These are phyloP conservation scores for Drosophila robusta DNA, from an alignment of 2,888 invertebrate genomes.

Conservation along the genomic window DNA sequence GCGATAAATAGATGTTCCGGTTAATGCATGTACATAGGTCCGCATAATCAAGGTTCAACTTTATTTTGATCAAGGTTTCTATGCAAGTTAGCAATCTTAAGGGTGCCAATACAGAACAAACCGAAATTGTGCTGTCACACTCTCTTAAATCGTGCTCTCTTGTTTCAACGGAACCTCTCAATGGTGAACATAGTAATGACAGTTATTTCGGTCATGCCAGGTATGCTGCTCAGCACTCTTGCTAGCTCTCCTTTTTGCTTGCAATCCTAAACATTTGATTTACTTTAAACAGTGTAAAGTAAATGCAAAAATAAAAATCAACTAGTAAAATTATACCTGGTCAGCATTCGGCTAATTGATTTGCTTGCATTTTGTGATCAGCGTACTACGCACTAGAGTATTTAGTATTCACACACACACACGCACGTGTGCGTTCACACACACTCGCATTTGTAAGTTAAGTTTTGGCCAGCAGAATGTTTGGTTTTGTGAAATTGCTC, in stretches of 20 bases:
- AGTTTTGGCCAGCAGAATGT: slow-evolving; percentile 33
- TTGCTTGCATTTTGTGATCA: slow-evolving; percentile 9
- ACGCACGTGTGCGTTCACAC: background rate
- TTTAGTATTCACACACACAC: slow-evolving; percentile 1
- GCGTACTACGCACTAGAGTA: slow-evolving; percentile 20
- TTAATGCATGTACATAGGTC: too few relatives aligned
- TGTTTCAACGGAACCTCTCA: background rate
- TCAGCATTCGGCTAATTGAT: background rate
- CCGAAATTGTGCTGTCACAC: too few relatives aligned
- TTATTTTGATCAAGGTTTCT: too few relatives aligned
- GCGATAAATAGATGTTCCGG: too few relatives aligned
- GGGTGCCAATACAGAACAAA: too few relatives aligned
- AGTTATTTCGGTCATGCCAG: background rate
- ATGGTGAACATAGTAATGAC: background rate
- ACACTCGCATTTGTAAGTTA: slow-evolving; percentile 7
- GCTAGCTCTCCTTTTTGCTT: background rate
- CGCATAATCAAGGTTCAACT: too few relatives aligned
- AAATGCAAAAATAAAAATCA: background rate
- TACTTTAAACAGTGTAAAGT: background rate
- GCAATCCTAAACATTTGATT: background rate
- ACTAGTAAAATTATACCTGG: too few relatives aligned
- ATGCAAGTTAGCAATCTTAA: too few relatives aligned
- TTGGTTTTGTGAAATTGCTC: slow-evolving; percentile 27
- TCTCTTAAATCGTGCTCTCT: background rate
- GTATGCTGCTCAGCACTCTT: slow-evolving; percentile 11